Percentiles rank a stretch among this genome's conserved stretches.
phyloP scores from a whole-genome alignment of 2,797 vertebrate genomes.

The Notoglanidium macrostoma region DNA sequence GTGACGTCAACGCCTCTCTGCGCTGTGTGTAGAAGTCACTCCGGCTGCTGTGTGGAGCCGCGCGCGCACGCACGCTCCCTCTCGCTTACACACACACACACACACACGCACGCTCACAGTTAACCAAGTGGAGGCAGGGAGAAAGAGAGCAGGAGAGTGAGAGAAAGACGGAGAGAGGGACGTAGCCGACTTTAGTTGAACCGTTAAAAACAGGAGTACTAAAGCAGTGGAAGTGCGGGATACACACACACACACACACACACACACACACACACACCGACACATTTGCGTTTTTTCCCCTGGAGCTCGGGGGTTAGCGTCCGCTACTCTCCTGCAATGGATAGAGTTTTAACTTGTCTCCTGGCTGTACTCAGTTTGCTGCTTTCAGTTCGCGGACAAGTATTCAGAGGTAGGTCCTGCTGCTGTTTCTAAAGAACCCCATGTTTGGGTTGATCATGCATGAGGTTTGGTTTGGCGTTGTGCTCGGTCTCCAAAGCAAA shows the following conservation, averaged over 20 bases:
- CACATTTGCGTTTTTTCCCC: constrained; percentile 32
- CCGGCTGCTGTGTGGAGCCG: constrained; percentile 22
- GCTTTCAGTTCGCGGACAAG: constrained; percentile 59
- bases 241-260: background rate
- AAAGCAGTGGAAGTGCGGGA: constrained; percentile 27
- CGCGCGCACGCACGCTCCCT: background rate
- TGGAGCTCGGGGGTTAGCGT: constrained; percentile 56
- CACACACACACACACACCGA: background rate
- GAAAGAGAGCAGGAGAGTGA: background rate
- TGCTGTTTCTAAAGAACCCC: background rate
- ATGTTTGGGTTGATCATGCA: background rate
- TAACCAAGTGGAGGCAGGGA: constrained; percentile 18
- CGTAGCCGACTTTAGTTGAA: constrained; percentile 25
- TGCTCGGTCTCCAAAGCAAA: background rate
- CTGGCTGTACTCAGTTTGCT: constrained; percentile 55
- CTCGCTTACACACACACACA: background rate
- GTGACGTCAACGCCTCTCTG: constrained; percentile 63
- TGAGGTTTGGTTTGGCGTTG: background rate
- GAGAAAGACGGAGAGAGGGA: background rate
- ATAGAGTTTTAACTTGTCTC: constrained; percentile 64
- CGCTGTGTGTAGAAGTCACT: constrained; percentile 57
- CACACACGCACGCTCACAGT: background rate
- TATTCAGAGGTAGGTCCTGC: constrained; percentile 62
- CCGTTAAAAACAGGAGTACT: constrained; percentile 46
- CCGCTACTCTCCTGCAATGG: constrained; percentile 61